Evolutionary conservation across 2,797 vertebrate species (phyloP), one percentile per base, ranked within the genome.

Genomic region (Acipenser transmontanus): DNA sequence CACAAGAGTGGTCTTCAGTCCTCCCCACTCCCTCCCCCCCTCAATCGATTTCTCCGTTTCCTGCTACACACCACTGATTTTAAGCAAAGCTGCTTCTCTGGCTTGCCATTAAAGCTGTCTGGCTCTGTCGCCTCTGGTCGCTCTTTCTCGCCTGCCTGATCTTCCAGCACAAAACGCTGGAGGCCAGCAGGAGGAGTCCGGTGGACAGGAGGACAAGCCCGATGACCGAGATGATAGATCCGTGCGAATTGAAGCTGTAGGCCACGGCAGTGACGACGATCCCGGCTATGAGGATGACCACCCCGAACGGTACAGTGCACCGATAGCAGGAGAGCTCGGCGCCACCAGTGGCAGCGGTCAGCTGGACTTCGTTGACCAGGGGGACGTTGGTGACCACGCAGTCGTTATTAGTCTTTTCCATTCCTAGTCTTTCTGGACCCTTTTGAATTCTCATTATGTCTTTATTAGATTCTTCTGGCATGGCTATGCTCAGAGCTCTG

Each of bases 201-300:
- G 85, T 88, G 0, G 91, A 93, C 47, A 98, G 86, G 20, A 98
- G 87, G 70, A 94, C 91, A 82, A 98, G 83, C 49, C 96, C 96
- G 0, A 98, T 85, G 74, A 95, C 93, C 0, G 95, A 97, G 85
- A 98, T 98, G 84, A 94, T 93, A 63, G 96, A 98, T 1, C 96
- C 96, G 0, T 98, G 96, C 0, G 96, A 94, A 76, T 98, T 97
- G 87, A 98, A 98, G 87, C 90, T 95, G 83, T 98, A 98, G 0
- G 96, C 96, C 71, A 98, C 95, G 0, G 91, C 89, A 0, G 96
- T 98, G 72, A 97, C 96, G 75, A 97, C 96, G 0, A 91, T 69
- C 20, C 96, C 96, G 0, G 95, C 89, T 6, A 98, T 96, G 52
- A 98, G 92, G 67, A 97, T 89, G 67, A 98, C 95, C 78, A 98